A percentile compares a stretch with the other conserved stretches of the same genome.
phyloP scores from a whole-genome alignment of 2,888 invertebrate genomes.

The Caenorhabditis becei region DNA sequence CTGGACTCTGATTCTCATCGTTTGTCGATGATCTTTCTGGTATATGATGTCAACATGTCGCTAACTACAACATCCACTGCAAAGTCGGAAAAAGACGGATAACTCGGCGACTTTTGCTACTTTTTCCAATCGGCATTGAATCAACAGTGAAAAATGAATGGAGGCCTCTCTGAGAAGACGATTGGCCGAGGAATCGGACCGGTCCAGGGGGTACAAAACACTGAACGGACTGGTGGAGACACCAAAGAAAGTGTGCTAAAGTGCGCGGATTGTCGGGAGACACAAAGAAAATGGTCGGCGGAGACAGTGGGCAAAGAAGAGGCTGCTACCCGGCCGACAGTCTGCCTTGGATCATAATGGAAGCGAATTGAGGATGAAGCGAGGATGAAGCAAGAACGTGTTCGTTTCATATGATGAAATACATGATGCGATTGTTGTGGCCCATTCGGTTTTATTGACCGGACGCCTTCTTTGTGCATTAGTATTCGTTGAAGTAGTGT shows the following conservation, averaged over 20 bases:
- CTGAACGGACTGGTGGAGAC: conserved; percentile 38
- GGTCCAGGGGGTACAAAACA: conserved; percentile 38
- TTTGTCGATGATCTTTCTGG: conserved; percentile 60
- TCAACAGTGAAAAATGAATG: conserved; percentile 46
- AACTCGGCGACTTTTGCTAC: conserved; percentile 6
- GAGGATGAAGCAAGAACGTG: conserved; percentile 8
- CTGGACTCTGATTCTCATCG: conserved; percentile 32
- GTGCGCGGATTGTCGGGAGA: conserved; percentile 51
- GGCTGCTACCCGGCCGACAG: conserved; percentile 24
- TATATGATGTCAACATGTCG: conserved; percentile 14
- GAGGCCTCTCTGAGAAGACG: conserved; percentile 39
- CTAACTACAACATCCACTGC: not conserved
- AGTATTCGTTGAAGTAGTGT: no score
- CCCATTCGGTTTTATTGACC: not conserved
- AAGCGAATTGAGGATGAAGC: conserved; percentile 14
- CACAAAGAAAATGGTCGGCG: conserved; percentile 35
- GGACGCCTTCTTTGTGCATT: no score
- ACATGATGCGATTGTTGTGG: not conserved
- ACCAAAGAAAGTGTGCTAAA: conserved; percentile 42
- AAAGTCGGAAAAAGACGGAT: not conserved
- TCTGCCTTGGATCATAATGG: conserved; percentile 38
- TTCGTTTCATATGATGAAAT: conserved; percentile 11
- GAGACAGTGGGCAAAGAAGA: conserved; percentile 21
- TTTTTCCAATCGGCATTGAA: conserved; percentile 39
- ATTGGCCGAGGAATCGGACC: conserved; percentile 43